Evolutionary conservation across 2,888 invertebrate genomes (phyloP).

Genomic region (Digitonthophagus gazella): DNA sequence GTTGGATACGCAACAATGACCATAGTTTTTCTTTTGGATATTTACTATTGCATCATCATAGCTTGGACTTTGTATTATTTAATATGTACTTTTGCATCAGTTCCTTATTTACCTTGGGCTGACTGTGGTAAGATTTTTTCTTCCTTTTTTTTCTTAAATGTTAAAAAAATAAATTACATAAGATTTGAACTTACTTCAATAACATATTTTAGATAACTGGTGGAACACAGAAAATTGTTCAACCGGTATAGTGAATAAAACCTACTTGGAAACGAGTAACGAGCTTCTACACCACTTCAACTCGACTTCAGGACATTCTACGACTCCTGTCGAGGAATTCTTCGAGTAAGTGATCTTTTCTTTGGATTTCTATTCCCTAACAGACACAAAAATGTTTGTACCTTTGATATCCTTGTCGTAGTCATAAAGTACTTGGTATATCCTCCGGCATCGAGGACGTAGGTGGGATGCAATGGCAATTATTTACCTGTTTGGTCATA

Average conservation of each 20-base stretch:
- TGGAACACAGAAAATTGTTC: constrained; percentile 66
- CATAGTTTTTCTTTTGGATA: constrained; percentile 72
- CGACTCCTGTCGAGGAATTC: constrained; percentile 59
- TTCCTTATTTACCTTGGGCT: constrained; percentile 64
- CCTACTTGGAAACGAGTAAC: not conserved
- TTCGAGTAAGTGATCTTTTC: constrained; percentile 55
- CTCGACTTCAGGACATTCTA: constrained; percentile 32
- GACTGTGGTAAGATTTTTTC: constrained; percentile 54
- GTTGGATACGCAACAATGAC: constrained; percentile 75
- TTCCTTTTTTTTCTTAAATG: not conserved
- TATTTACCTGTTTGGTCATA: constrained; percentile 61
- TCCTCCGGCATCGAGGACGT: constrained; percentile 60
- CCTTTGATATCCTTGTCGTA: no score
- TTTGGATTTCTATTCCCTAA: not conserved
- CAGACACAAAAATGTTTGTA: no score
- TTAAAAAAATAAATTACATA: no score
- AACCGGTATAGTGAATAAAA: constrained; percentile 32
- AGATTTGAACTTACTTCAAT: not conserved
- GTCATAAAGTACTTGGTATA: constrained; percentile 62
- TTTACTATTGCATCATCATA: constrained; percentile 75
- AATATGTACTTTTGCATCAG: constrained; percentile 57
- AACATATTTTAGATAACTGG: constrained; percentile 53
- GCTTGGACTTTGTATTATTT: constrained; percentile 74
- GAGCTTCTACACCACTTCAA: not conserved
- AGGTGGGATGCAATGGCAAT: constrained; percentile 67